phyloP scores from a whole-genome alignment of 2,888 invertebrate species.

The Drosophila macrospina region DNA sequence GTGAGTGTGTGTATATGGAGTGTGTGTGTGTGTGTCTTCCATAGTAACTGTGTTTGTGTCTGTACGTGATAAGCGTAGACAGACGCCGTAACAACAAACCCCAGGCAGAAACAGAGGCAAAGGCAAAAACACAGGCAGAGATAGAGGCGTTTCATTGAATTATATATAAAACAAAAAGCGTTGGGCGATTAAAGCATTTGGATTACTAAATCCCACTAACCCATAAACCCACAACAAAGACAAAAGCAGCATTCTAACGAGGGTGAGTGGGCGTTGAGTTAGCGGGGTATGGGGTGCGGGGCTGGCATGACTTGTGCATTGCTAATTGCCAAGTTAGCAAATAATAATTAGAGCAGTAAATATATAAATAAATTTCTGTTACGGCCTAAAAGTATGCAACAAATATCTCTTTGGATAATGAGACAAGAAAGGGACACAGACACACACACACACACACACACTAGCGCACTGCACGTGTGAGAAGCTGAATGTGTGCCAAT shows the following conservation, averaged over 20 bases:
- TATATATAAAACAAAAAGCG: conserved; percentile 65
- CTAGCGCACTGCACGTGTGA: conserved; percentile 16
- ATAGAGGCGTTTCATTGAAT: conserved; percentile 66
- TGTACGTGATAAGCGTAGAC: conserved; percentile 70
- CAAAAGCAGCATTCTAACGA: conserved; percentile 9
- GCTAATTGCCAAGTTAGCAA: conserved; percentile 42
- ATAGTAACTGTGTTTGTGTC: conserved; percentile 17
- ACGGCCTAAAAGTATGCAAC: conserved; percentile 44
- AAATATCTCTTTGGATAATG: conserved; percentile 16
- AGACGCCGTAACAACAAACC: conserved; percentile 74
- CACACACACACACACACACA: not conserved
- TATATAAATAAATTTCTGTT: conserved; percentile 27
- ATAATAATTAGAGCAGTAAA: conserved; percentile 41
- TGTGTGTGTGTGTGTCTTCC: conserved; percentile 23
- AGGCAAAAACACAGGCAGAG: conserved; percentile 34
- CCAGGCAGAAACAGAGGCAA: conserved; percentile 40
- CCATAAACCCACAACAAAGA: conserved; percentile 58
- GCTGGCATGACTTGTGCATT: conserved; percentile 24
- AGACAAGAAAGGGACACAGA: conserved; percentile 1
- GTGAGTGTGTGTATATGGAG: conserved; percentile 31
- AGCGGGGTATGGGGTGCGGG: not conserved
- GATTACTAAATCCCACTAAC: conserved; percentile 50
- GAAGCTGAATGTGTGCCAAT: conserved; percentile 9
- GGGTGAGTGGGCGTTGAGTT: conserved; percentile 16
- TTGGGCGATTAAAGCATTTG: conserved; percentile 59